Base-by-base conservation (phyloP, 2,113 vertebrate genomes). In the Gasterosteus nipponicus region DNA sequence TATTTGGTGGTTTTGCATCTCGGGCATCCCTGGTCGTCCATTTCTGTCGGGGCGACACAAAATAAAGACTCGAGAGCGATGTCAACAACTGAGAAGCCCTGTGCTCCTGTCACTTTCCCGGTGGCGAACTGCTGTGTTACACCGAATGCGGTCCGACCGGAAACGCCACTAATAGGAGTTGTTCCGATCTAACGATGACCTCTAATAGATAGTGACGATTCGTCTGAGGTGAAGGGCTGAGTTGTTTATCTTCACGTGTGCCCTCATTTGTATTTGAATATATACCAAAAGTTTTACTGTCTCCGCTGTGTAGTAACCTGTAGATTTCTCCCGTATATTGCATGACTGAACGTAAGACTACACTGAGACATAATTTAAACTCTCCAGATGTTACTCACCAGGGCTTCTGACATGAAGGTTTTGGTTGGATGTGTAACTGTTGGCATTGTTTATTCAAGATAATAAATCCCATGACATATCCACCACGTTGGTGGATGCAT, bases 1-100 rank as follows among this genome's bases (percentile, higher is more conserved):
- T 99, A 99, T 61, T 99, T 99, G 67, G 98, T 99, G 72, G 98
- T 99, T 90, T 99, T 99, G 86, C 98, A 99, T 46, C 97, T 93
- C 72, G 97, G 98, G 59, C 98, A 99, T 18, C 97, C 95, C 87
- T 96, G 95, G 73, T 99, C 97, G 62, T 99, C 96, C 97, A 99
- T 99, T 51, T 79, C 73, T 83, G 49, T 5, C 11, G 12, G 31
- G 15, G 41, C 7, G 26, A 73, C 14, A 71, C 61, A 62, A 73
- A 47, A 38, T 1, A 2, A 53, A 44, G 14, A 4, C 35, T 53
- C 3, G 0, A 12, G 3, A 10, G 39, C 16, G 56, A 69, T 56
- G 33, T 78, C 58, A 85, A 85, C 71, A 85, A 85, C 62, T 12
- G 1, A 7, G 54, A 11, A 70, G 22, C 69, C 69, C 29, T 61